Evolutionary conservation across 2,113 vertebrate genomes (phyloP), one percentile per base, ranked within the genome.

Genomic region (Centropus bengalensis): DNA sequence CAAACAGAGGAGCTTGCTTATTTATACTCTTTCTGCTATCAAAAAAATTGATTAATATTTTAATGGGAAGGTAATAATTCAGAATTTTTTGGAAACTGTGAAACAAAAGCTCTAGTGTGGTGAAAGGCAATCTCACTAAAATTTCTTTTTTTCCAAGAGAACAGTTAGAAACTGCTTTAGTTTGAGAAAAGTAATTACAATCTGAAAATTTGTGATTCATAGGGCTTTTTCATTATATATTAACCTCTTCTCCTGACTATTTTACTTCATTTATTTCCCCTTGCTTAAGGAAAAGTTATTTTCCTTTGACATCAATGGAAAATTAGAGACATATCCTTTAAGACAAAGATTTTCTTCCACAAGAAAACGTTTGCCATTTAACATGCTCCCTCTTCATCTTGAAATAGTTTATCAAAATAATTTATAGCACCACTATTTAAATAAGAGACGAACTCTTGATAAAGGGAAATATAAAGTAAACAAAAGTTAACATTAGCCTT

Each of bases 1-100:
- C 0, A 22, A 70, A 32, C 0, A 54, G 12, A 51, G 1, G 1
- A 10, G 7, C 5, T 38, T 51, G 7, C 4, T 86, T 66, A 47
- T 42, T 68, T 47, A 33, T 8, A 74, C 2, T 42, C 19, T 62
- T 78, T 3, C 8, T 44, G 10, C 52, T n/a, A n/a, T 6, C 23
- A 55, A 8, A 9, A 52, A 78, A 64, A 12, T 23, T 1, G 15
- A 70, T 63, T 85, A 13, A 33, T 40, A 33, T 44, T 60, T 58
- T 86, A 27, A 16, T 56, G 42, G 19, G 7, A 80, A 58, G 12
- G 5, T 21, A 45, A 10, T 22, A 9, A 2, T 32, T 76, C 9
- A 20, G 23, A 77, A 63, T 2, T 23, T 85, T 26, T 20, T 79
- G 24, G 12, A 44, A 82, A 64, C 5, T 33, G 12, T 45, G n/a